phyloP scores from a whole-genome alignment of 2,113 vertebrate species.

The Dolichotis patagonum region DNA sequence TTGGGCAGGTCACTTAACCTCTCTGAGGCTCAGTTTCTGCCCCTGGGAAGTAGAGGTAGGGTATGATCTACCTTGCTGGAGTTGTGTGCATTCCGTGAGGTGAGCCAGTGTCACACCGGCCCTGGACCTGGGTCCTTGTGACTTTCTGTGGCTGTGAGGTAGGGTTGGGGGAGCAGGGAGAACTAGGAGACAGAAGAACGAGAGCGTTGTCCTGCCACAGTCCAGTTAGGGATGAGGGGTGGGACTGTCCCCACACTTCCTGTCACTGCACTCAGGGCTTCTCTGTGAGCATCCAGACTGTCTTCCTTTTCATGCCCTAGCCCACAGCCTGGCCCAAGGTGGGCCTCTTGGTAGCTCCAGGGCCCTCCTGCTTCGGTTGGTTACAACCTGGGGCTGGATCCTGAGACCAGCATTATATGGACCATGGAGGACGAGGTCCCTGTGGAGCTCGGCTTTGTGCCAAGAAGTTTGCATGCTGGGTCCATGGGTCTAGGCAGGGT shows the following conservation, averaged over 20 bases:
- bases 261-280: neutral
- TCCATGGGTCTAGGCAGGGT: neutral
- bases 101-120: neutral
- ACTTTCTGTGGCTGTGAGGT: neutral
- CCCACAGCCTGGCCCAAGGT: neutral
- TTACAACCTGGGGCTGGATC: neutral
- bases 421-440: neutral
- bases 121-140: neutral
- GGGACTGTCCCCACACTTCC: no score
- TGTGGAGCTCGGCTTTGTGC: neutral
- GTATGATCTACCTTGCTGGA: neutral
- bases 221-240: neutral
- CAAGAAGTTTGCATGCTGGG: no score
- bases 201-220: neutral
- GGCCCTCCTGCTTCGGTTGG: neutral
- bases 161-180: neutral
- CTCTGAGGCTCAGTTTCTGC: constrained; percentile 20
- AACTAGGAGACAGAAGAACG: neutral
- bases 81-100: neutral
- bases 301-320: neutral
- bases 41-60: neutral
- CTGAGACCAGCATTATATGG: neutral
- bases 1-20: neutral
- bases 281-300: neutral
- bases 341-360: neutral